Conservation (phyloP, 92 coral and sea anemone species). For the Epizoanthus rinbou region DNA sequence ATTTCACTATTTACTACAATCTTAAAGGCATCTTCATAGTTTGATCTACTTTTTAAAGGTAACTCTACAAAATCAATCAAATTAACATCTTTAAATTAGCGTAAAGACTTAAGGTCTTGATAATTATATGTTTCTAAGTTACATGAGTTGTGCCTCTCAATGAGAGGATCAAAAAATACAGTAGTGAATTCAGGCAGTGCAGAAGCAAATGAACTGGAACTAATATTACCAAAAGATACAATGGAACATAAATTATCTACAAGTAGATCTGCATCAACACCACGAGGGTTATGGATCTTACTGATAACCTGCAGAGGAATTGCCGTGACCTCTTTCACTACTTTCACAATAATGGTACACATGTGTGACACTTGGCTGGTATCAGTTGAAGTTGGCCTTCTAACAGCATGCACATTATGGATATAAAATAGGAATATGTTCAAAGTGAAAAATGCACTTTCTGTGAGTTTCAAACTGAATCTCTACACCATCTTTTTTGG, state of each 20-base stretch:
- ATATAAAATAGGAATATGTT: no score
- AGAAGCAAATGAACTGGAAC: conserved; percentile 40
- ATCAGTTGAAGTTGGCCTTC: not conserved
- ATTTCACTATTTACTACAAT: conserved; percentile 19
- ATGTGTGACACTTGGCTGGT: conserved; percentile 8
- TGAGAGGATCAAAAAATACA: conserved; percentile 49
- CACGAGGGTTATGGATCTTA: conserved; percentile 43
- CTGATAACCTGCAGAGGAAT: conserved; percentile 34
- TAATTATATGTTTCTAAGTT: conserved; percentile 43
- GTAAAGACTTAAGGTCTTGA: conserved; percentile 15
- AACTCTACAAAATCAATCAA: conserved; percentile 57
- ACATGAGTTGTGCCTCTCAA: conserved; percentile 20
- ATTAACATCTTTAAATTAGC: conserved; percentile 51
- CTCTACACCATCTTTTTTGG: no score
- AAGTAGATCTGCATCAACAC: conserved; percentile 40
- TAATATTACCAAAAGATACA: not conserved
- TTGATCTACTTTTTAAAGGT: conserved; percentile 43
- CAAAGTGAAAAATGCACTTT: no score
- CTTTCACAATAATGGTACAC: conserved; percentile 30
- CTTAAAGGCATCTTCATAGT: conserved; percentile 43
- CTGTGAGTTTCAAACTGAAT: no score
- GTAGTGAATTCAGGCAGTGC: conserved; percentile 48
- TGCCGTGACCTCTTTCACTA: conserved; percentile 41
- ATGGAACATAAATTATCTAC: conserved; percentile 35
- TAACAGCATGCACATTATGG: conserved; percentile 40